Evolutionary conservation across 2,888 invertebrate species (phyloP), one percentile per base, ranked within the genome.

Genomic region (Nomada goodeniana): DNA sequence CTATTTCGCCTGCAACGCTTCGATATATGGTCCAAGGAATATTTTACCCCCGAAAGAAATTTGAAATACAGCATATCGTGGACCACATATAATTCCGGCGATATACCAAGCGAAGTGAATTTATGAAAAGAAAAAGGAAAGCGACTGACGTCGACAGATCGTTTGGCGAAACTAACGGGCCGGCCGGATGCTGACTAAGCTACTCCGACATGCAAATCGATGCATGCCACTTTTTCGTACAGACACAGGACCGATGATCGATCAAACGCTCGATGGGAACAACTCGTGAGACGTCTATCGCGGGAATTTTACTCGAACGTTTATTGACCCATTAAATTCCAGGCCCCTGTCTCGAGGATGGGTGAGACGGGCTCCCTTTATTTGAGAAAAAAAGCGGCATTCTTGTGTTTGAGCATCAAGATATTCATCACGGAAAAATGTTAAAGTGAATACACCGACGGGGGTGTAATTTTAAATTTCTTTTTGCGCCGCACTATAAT

Each of bases 181-280:
- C n/a, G n/a, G 71, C 18, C 55, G 59, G 77, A 76, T 85, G 91
- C 90, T 90, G 90, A 91, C 89, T 90, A 90, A 91, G 90, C 88
- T 89, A 89, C 91, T 91, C 82, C 86, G 86, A 84, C 89, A 92
- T 92, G 92, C 90, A 92, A 91, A 92, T 92, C 87, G 84, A 85
- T 84, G 84, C 84, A 52, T 53, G 55, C 29, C 59, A 76, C 52
- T 78, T 85, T 84, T 81, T 87, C 83, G 85, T 73, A 77, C 81
- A 70, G 76, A 36, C 42, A 50, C 74, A 70, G 78, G 76, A 82
- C 47, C 68, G 73, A 69, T 73, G 84, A 85, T 78, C 73, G 79
- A 80, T 69, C 67, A 61, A 85, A 86, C 63, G 64, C 15, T 80
- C 64, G 53, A 75, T 57, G 61, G 64, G 53, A 63, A 73, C 75